Evolutionary conservation across 2,888 invertebrate species (phyloP).

Genomic region (Spilarctia lutea): DNA sequence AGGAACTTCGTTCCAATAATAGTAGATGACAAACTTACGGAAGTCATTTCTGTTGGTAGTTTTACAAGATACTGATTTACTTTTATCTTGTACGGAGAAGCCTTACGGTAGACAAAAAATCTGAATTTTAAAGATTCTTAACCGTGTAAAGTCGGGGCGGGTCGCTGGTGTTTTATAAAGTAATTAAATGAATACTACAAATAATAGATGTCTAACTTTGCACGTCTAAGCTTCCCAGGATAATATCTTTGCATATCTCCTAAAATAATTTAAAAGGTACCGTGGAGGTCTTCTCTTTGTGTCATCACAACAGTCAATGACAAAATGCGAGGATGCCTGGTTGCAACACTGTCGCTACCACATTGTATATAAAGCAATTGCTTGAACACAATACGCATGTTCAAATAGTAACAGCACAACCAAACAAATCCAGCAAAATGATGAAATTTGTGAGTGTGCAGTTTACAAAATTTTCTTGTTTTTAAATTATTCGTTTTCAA

Average conservation of each 20-base stretch:
- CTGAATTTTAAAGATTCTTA: too few species aligned
- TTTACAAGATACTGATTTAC: too few species aligned
- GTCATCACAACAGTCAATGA: conserved; percentile 19
- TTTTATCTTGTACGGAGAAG: too few species aligned
- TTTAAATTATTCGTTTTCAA: not conserved
- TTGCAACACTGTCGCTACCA: conserved; percentile 18
- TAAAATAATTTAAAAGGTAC: not conserved
- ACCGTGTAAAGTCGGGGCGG: too few species aligned
- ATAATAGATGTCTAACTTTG: not conserved
- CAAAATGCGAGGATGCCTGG: conserved; percentile 11
- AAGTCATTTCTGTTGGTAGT: too few species aligned
- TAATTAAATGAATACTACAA: not conserved
- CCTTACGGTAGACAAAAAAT: too few species aligned
- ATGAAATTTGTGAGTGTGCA: conserved; percentile 25
- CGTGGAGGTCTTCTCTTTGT: conserved; percentile 5
- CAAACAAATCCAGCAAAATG: conserved; percentile 17
- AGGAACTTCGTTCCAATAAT: too few species aligned
- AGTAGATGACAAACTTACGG: too few species aligned
- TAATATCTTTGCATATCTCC: not conserved
- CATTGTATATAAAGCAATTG: conserved; percentile 19
- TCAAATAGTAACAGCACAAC: conserved; percentile 11
- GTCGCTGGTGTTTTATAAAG: too few species aligned
- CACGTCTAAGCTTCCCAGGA: not conserved
- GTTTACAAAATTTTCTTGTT: not conserved
- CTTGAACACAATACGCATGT: conserved; percentile 5